Conservation (phyloP, 1,140 invertebrate species). For the Tetraneura akinire region DNA sequence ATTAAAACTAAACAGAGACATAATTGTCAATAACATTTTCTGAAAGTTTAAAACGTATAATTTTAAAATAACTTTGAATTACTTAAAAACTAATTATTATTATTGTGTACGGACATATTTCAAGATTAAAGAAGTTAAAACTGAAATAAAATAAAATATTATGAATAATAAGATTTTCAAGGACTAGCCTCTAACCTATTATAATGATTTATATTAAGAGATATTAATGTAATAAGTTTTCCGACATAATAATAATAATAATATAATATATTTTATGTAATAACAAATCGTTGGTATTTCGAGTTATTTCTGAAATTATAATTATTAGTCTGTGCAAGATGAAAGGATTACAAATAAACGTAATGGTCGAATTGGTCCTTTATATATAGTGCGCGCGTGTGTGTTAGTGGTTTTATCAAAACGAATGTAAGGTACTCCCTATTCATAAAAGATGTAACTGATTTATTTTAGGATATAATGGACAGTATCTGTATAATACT, state of each 20-base stretch:
- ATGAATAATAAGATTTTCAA: neutral
- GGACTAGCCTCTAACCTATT: neutral
- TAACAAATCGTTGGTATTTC: neutral
- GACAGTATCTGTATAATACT: neutral
- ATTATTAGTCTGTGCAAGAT: neutral
- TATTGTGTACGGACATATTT: neutral
- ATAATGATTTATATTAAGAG: neutral
- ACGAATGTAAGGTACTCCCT: neutral
- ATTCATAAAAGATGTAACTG: neutral
- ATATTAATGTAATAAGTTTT: constrained; percentile 4
- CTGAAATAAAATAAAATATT: neutral
- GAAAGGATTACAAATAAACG: constrained; percentile 24
- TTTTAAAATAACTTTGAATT: constrained; percentile 19
- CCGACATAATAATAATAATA: no score
- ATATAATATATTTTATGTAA: neutral
- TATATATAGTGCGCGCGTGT: no score
- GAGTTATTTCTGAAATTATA: constrained; percentile 13
- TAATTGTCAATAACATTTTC: constrained; percentile 3
- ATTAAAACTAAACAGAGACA: neutral
- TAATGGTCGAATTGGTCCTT: neutral
- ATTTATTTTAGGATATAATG: constrained; percentile 13
- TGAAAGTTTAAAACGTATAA: neutral
- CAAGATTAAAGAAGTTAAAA: neutral
- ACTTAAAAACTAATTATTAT: constrained; percentile 15
- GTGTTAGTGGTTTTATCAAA: constrained; percentile 3